phyloP scores from a whole-genome alignment of 2,797 vertebrate species.

The Labroides dimidiatus region DNA sequence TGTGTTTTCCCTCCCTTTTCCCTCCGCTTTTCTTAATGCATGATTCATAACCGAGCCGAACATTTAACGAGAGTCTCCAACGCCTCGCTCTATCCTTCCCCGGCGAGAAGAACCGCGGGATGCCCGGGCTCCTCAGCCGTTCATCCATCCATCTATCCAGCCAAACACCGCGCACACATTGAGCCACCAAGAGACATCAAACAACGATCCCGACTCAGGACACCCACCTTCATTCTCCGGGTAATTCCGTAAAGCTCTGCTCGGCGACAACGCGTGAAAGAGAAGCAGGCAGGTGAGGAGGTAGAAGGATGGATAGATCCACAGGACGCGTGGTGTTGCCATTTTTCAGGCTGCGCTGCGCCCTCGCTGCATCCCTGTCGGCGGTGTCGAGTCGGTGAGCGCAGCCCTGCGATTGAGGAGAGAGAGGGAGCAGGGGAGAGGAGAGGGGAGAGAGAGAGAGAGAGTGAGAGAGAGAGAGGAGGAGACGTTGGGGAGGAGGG shows the following conservation, averaged over 20 bases:
- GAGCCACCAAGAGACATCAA: background rate
- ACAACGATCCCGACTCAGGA: conserved; percentile 30
- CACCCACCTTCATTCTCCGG: conserved; percentile 88
- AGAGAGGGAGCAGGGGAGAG: conserved; percentile 39
- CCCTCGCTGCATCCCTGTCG: conserved; percentile 86
- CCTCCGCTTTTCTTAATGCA: conserved; percentile 61
- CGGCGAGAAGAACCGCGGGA: conserved; percentile 49
- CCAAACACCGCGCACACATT: conserved; percentile 2
- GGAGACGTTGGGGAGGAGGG: conserved; percentile 78
- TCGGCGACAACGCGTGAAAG: conserved; percentile 70
- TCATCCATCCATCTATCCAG: conserved; percentile 2
- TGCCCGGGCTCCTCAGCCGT: conserved; percentile 27
- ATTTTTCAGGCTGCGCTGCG: conserved; percentile 87
- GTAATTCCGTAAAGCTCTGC: conserved; percentile 84
- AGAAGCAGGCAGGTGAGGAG: conserved; percentile 74
- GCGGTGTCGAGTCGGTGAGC: conserved; percentile 82
- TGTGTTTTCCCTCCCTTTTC: conserved; percentile 30
- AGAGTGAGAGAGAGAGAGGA: conserved; percentile 62
- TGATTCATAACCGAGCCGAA: conserved; percentile 75
- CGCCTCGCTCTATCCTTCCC: conserved; percentile 41
- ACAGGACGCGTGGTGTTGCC: conserved; percentile 83
- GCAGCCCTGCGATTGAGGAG: conserved; percentile 74
- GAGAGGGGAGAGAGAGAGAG: background rate
- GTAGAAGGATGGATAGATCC: conserved; percentile 84
- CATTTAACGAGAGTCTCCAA: conserved; percentile 68